Evolutionary conservation across 2,113 vertebrate species (phyloP).

Genomic region (Phylloscopus whistleri): DNA sequence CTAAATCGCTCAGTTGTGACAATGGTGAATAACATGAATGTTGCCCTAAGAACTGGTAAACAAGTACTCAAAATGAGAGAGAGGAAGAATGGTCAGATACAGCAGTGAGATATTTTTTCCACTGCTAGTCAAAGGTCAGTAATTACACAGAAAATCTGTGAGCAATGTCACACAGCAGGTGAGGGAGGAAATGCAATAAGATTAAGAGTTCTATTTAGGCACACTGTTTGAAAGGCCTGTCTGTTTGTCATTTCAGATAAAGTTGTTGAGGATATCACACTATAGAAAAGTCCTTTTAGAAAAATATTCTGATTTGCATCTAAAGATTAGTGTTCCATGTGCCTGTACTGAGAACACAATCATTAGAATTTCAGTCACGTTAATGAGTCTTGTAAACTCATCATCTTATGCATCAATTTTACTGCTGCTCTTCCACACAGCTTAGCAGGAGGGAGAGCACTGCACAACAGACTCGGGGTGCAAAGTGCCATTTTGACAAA

Average conservation of each 20-base stretch:
- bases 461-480: neutral
- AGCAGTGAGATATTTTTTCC: constrained; percentile 18
- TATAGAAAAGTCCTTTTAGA: neutral
- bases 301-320: neutral
- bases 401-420: neutral
- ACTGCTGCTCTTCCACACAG: neutral
- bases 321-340: neutral
- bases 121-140: constrained; percentile 20
- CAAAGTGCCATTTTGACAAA: neutral
- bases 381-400: neutral
- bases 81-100: neutral
- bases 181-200: constrained; percentile 10
- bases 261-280: neutral
- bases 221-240: neutral
- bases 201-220: neutral
- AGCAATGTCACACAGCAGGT: neutral
- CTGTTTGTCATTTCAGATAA: neutral
- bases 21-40: neutral
- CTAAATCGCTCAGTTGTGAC: neutral
- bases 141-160: neutral
- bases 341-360: neutral
- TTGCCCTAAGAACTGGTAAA: constrained; percentile 21
- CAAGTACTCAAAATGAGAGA: neutral
- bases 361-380: neutral
- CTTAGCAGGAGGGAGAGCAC: neutral